Evolutionary conservation across 2,888 invertebrate genomes (phyloP), one percentile per base, ranked within the genome.

Genomic region (Ctenicera cuprea): DNA sequence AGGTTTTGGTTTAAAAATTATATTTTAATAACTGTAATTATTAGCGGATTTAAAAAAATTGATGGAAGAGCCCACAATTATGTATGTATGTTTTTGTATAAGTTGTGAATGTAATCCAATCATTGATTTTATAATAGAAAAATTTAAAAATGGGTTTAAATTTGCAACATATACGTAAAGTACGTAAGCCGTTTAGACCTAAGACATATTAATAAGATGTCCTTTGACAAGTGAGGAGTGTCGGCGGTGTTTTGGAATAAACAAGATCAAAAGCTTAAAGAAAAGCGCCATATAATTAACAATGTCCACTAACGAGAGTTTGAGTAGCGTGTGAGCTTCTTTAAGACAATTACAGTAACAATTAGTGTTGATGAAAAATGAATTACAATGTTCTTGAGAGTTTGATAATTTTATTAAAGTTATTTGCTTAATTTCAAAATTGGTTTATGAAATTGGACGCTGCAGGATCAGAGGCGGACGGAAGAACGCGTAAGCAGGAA

Each of bases 311-410:
- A 84, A 84, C 83, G 83, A 84, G 82, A 73, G 73, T 82, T 83
- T 82, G 83, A 83, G 82, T 83, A 83, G 83, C 84, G 83, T 83
- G 83, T 82, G 83, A 83, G 81, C 80, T 77, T 77, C 78, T 77
- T 75, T 80, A 76, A 74, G 79, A 81, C 82, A 84, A 83, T 83
- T 83, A 82, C 78, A 80, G 74, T 82, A 82, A 83, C 82, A 85
- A 85, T 85, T 85, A 82, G 80, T 78, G 78, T 76, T 82, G 82
- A 85, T 84, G 83, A 84, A 84, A 85, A 83, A 82, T 80, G 83
- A 84, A 84, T 83, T 84, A 82, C 80, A 82, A 81, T 81, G 82
- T 75, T 78, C 80, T 81, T 80, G 77, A 78, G 71, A 73, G 78
- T 80, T 76, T 79, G 74, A 77, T 82, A 81, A 82, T 79, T 77